Evolutionary conservation across 2,888 invertebrate species (phyloP).

Genomic region (Herminia tarsipennalis): DNA sequence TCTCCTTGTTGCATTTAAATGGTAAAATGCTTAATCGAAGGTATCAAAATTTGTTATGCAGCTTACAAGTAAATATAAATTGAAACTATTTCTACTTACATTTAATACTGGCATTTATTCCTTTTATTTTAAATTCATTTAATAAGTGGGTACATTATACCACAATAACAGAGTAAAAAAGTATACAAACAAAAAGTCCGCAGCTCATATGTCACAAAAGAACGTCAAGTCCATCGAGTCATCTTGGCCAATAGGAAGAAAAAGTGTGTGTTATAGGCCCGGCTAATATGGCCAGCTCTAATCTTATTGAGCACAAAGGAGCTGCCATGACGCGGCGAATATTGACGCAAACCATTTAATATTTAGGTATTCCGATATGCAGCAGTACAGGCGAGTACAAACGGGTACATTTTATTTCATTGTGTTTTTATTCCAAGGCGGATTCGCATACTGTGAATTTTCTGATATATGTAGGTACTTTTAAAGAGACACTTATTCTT

Average conservation of each 20-base stretch:
- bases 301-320: constrained; percentile 79
- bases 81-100: too few species aligned
- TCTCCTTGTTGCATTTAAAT: too few species aligned
- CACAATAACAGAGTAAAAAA: not conserved
- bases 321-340: constrained; percentile 80
- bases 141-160: not conserved
- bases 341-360: constrained; percentile 81
- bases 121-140: too few species aligned
- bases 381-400: constrained; percentile 60
- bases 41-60: too few species aligned
- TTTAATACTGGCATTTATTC: too few species aligned
- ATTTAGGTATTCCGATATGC: constrained; percentile 79
- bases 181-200: constrained; percentile 17
- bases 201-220: constrained; percentile 49
- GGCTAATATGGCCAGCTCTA: constrained; percentile 78
- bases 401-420: not conserved
- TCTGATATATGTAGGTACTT: too few species aligned
- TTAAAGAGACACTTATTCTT: too few species aligned
- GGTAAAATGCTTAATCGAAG: too few species aligned
- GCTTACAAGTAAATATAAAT: too few species aligned
- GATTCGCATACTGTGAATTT: too few species aligned
- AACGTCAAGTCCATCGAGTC: constrained; percentile 50
- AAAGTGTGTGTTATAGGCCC: constrained; percentile 61
- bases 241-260: constrained; percentile 56
- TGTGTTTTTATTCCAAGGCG: too few species aligned